Evolutionary conservation across 1,140 invertebrate species (phyloP), one percentile per base, ranked within the genome.

Genomic region (Cotesia glomerata): DNA sequence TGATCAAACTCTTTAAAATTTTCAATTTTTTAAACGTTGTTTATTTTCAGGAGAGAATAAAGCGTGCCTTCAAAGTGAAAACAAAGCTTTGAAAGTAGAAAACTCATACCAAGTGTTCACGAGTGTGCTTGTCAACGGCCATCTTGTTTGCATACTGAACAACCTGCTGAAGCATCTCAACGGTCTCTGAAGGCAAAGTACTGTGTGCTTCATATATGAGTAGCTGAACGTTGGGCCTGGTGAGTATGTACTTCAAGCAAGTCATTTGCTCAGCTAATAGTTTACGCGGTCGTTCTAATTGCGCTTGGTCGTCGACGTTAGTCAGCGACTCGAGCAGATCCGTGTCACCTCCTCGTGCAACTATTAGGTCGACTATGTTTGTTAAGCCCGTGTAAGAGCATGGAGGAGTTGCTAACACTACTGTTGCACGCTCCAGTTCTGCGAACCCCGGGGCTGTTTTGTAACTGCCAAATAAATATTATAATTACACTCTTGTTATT

Each of bases 331-430:
- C 82, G 1, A 87, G 69, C 5, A 86, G 76, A 0, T 59, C 39
- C 0, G 73, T 71, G 32, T 86, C 81, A n/a, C 84, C 84, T 4
- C 77, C 82, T 13, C 84, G 80, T 3, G 85, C 85, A 5, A 86
- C 80, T 1, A 79, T 92, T 58, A 94, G 82, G 77, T 94, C 93
- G 4, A 94, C 93, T 1, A 93, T 90, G 81, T 94, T 92, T 0
- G 86, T 89, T 7, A 94, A 89, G 2, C 92, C 92, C 0, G 91
- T 93, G 76, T 93, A 94, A 1, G 92, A 93, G 77, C 92, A 93
- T 0, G 92, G 91, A 0, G 93, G 93, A 0, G 91, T 92, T 3
- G 92, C 93, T 73, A 94, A 85, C 3, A 92, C 90, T 0, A 92
- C 91, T 0, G 93, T 92, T 0, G 92, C 92, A 16, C 91, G 89